Conservation (phyloP, 2,797 vertebrate species). For the Schizopygopsis pylzovi region DNA sequence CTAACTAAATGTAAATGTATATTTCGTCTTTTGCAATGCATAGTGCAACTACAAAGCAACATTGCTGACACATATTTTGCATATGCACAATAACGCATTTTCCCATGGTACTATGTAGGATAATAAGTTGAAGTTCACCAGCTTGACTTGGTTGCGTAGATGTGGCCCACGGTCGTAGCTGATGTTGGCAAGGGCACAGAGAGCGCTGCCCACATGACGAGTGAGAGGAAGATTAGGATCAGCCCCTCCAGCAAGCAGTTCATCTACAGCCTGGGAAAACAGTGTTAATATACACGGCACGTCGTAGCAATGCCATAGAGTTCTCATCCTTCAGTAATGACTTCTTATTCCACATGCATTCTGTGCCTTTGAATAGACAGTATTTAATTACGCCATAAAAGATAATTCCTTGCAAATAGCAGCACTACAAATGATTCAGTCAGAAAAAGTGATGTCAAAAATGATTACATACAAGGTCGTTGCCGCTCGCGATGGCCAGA, state of each 20-base stretch:
- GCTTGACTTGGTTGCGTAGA: conserved; percentile 65
- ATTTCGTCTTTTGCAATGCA: not conserved
- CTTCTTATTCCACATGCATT: conserved; percentile 10
- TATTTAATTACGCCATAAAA: not conserved
- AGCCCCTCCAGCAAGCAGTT: conserved; percentile 81
- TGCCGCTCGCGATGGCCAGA: conserved; percentile 85
- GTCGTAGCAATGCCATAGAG: not conserved
- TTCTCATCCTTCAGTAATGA: not conserved
- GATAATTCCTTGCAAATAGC: not conserved
- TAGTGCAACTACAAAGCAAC: not conserved
- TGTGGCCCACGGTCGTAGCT: conserved; percentile 71
- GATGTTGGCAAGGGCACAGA: conserved; percentile 81
- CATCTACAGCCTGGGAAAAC: conserved; percentile 78
- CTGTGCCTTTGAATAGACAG: not conserved
- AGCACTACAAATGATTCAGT: conserved; percentile 9
- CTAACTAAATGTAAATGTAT: not conserved
- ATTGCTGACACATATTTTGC: not conserved
- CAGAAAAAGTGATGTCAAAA: not conserved
- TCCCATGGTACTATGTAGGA: not conserved
- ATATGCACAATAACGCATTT: not conserved
- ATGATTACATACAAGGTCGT: conserved; percentile 79
- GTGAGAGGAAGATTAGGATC: conserved; percentile 83
- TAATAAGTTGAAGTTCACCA: conserved; percentile 73
- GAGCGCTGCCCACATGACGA: conserved; percentile 76
- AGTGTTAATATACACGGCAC: conserved; percentile 13